A percentile compares a stretch with the other conserved stretches of the same genome.
Evolutionary conservation across 1,140 invertebrate species (phyloP).

Genomic region (Cyclina sinensis): DNA sequence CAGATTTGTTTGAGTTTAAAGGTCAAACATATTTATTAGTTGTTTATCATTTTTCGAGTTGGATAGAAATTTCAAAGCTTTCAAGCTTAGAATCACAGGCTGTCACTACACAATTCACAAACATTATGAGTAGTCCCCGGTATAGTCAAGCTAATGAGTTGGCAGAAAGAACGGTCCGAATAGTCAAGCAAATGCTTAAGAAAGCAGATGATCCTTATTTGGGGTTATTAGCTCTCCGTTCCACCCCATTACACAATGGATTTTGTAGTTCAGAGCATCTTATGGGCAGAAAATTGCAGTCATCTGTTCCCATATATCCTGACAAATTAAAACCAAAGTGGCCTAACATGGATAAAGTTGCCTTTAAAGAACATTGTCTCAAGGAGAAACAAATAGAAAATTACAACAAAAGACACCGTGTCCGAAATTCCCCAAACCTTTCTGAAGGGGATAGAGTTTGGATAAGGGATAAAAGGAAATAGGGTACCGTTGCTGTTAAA

Average conservation of each 20-base stretch:
- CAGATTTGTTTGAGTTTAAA: no score
- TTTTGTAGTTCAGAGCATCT: slow-evolving; percentile 64
- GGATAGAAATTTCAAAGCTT: no score
- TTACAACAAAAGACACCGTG: slow-evolving; percentile 35
- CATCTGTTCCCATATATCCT: slow-evolving; percentile 31
- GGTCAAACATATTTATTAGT: no score
- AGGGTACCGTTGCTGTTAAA: neutral
- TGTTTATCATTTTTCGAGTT: no score
- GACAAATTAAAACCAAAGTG: neutral
- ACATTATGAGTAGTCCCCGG: no score
- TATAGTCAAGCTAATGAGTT: no score
- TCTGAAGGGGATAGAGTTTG: slow-evolving; percentile 32
- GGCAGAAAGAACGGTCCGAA: no score
- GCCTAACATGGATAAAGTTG: neutral
- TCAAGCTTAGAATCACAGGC: no score
- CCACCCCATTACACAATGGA: slow-evolving; percentile 61
- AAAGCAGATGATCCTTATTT: no score
- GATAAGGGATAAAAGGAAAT: neutral
- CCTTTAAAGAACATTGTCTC: neutral
- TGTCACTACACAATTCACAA: no score
- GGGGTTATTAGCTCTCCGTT: slow-evolving; percentile 60
- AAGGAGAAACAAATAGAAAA: slow-evolving; percentile 9
- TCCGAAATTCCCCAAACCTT: neutral
- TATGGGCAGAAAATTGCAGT: slow-evolving; percentile 68
- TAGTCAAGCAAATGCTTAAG: no score